Percentiles rank a stretch among this genome's conserved stretches.
These are phyloP conservation scores for Corydoras maculifer DNA, from an alignment of 2,113 vertebrate genomes.

Conservation along the genomic window DNA sequence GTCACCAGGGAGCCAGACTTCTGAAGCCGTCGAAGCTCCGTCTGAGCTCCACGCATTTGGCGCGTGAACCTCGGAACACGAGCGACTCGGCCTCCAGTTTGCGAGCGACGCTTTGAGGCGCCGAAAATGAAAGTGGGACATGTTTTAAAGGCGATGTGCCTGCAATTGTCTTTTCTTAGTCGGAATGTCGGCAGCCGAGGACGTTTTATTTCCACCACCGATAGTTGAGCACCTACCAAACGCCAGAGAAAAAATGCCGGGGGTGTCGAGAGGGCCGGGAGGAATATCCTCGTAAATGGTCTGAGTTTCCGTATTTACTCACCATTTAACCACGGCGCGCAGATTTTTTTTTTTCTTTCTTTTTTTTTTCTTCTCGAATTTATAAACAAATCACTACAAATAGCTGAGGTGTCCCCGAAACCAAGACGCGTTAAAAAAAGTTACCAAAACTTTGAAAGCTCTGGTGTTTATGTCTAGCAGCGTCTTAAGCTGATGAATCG, in stretches of 20 bases:
- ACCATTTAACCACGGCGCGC: conserved; percentile 25
- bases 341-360: conserved; percentile 18
- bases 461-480: not conserved
- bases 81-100: conserved; percentile 29
- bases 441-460: not conserved
- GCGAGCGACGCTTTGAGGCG: conserved; percentile 15
- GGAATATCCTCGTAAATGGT: conserved; percentile 25
- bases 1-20: conserved; percentile 28
- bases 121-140: conserved; percentile 32
- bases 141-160: conserved; percentile 54
- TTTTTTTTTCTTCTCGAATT: conserved; percentile 37
- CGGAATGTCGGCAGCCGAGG: conserved; percentile 45
- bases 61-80: conserved; percentile 22
- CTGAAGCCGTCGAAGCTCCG: conserved; percentile 26
- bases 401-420: conserved; percentile 49
- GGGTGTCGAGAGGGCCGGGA: conserved; percentile 7
- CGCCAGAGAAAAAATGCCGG: conserved; percentile 16
- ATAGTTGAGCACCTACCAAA: conserved; percentile 38
- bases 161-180: conserved; percentile 59
- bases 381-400: conserved; percentile 59
- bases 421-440: not conserved
- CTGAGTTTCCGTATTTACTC: conserved; percentile 35
- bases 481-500: not conserved
- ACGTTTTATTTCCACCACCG: conserved; percentile 50
- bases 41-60: conserved; percentile 32